phyloP scores from a whole-genome alignment of 2,797 vertebrate genomes.

The Chrysocyon brachyurus region DNA sequence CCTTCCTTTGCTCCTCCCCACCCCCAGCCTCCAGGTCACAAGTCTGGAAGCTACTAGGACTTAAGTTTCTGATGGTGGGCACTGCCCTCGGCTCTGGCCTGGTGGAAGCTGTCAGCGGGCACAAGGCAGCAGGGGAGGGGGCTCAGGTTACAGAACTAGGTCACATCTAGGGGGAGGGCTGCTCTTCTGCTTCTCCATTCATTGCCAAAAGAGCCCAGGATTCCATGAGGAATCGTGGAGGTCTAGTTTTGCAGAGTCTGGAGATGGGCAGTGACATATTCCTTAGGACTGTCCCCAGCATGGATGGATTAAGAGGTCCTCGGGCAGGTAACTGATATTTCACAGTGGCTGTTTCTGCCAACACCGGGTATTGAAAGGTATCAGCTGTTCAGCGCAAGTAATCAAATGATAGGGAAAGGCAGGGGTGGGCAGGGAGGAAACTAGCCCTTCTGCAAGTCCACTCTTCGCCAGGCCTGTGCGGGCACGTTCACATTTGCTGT shows the following conservation, averaged over 20 bases:
- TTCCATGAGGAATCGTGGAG: background rate
- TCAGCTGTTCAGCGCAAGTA: slow-evolving; percentile 16
- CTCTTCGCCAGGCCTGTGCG: background rate
- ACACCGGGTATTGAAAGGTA: background rate
- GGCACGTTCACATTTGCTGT: background rate
- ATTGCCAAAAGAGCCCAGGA: background rate
- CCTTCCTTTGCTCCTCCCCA: background rate
- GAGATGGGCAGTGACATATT: background rate
- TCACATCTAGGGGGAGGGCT: background rate
- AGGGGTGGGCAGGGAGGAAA: background rate
- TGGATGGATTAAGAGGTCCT: background rate
- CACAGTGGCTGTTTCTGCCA: background rate
- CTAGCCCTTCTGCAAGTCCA: accelerated
- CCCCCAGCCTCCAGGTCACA: background rate
- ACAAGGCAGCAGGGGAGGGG: background rate
- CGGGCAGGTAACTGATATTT: slow-evolving; percentile 28
- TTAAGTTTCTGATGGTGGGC: background rate
- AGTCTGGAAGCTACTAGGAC: background rate
- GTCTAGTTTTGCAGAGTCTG: background rate
- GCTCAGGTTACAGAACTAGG: slow-evolving; percentile 9
- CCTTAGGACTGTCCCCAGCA: background rate
- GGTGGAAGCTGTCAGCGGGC: no score
- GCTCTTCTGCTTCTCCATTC: background rate
- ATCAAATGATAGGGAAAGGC: background rate
- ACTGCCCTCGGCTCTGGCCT: background rate